A percentile compares a stretch with the other conserved stretches of the same genome.
These are phyloP conservation scores for Leptobrachium leishanense DNA, from an alignment of 2,113 vertebrate species.

Conservation along the genomic window DNA sequence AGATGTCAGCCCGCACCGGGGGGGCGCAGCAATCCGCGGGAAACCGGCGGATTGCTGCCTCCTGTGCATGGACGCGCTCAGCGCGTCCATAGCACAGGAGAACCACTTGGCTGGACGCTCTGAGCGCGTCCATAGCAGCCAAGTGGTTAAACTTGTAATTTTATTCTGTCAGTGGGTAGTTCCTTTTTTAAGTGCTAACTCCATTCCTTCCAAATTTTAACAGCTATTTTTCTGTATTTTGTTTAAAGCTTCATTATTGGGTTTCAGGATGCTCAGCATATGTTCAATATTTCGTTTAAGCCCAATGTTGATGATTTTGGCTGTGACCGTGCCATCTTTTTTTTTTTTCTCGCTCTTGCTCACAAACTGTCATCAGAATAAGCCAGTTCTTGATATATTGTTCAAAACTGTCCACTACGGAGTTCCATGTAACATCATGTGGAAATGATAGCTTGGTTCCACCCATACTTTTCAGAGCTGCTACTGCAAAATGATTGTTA, in stretches of 20 bases:
- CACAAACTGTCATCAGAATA: slow-evolving; percentile 3
- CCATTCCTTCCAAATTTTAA: background rate
- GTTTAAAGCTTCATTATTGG: slow-evolving; percentile 1
- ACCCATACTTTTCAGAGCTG: slow-evolving; percentile 22
- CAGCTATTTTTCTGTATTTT: slow-evolving; percentile 14
- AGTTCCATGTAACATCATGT: slow-evolving; percentile 7
- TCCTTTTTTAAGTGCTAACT: background rate
- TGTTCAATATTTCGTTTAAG: background rate
- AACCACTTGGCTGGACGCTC: too few species aligned
- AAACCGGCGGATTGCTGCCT: too few species aligned
- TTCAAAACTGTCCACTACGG: background rate
- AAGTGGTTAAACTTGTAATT: too few species aligned
- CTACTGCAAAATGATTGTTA: slow-evolving; percentile 22
- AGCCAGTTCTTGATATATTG: background rate
- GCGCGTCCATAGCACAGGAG: too few species aligned
- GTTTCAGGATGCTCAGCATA: slow-evolving; percentile 12
- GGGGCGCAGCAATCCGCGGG: too few species aligned
- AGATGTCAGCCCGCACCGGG: too few species aligned
- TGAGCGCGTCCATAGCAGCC: too few species aligned
- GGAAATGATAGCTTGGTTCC: slow-evolving; percentile 3
- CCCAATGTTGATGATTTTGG: background rate
- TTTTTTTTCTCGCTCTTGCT: background rate
- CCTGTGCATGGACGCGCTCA: too few species aligned
- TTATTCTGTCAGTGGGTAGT: background rate
- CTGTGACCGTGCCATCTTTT: background rate